Base-by-base conservation (phyloP, 2,113 vertebrate genomes). In the Hippocampus abdominalis region DNA sequence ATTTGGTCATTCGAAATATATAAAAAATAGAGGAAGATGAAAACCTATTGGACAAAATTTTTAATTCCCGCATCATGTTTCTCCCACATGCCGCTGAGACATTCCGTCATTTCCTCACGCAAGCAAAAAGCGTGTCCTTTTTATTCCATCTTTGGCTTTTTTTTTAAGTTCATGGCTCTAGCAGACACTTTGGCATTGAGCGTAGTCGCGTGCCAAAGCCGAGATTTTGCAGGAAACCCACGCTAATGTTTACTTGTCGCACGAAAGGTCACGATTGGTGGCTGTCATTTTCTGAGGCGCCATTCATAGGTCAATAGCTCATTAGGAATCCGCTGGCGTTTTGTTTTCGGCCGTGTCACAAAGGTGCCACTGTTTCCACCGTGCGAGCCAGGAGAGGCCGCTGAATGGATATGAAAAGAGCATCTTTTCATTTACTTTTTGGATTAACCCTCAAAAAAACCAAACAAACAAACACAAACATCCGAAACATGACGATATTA, bases 291-390 rank as follows among this genome's bases (percentile, higher is more conserved):
- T 63, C 61, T n/a, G 32, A 40, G 61, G 36, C 32, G 36, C 20
- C 62, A 64, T 64, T 44, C 40, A 25, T 64, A 64, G 62, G 62
- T 64, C 62, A 64, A 64, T 42, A n/a, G 21, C 39, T 64, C n/a
- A 23, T 64, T 64, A 64, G 62, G 21, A 64, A 40, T 42, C 61
- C 18, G 21, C 9, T 39, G 18, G 61, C 36, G 36, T 40, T 39
- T 60, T 63, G 61, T 64, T 39, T 39, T 44, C 12, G 39, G 2
- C 39, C 11, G 62, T 44, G 62, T 63, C 61, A 23, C 36, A 32
- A 32, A 32, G 57, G 16, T 60, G 57, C 57, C 16, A 16, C 25
- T 59, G 25, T 59, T 59, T 29, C 3, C n/a, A 25, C 9, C 54
- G n/a, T 27, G 25, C 12, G 8, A 29, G 25, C 29, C 56, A 15